Evolutionary conservation across 1,140 invertebrate species (phyloP), one percentile per base, ranked within the genome.

Genomic region (Cotesia typhae): DNA sequence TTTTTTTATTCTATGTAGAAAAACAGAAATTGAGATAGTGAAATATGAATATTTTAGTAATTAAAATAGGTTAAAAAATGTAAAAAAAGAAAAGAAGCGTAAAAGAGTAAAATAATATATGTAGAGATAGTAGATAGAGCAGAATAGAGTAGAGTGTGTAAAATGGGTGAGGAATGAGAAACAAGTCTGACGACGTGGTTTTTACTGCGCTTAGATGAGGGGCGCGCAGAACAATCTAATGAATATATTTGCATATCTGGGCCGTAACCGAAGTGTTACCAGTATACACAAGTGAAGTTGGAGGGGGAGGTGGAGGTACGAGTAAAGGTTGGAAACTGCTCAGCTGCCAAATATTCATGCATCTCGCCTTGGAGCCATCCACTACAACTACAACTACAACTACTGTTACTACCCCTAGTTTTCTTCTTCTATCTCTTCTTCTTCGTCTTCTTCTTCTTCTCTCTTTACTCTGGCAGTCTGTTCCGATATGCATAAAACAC

Each of bases 241-340:
- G 83, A 85, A 85, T 85, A 85, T 85, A 85, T 85, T 85, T 85
- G 83, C 83, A 85, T 85, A 85, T 85, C 82, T 78, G 82, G 78
- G 78, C 82, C 83, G 83, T 85, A 85, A 85, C 83, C 76, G 79
- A 85, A 83, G 80, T 79, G 82, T 85, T 83, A 81, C 83, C 76
- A 77, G 80, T 82, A 67, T 67, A 63, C 37, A 57, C 53, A 82
- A 82, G 28, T 28, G 28, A 28, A 28, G 28, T 2, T 28, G 28
- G 28, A 28, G 28, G 28, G 28, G 3, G 28, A 28, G 83, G 82
- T 78, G 78, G 79, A 81, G 77, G 70, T 78, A 81, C 10, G 60
- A 63, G 70, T 51, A 10, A 64, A 55, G 51, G 35, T 38, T 52
- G 55, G 74, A 72, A 47, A 81, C 79, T 77, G 65, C 77, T 79